Evolutionary conservation across 2,113 vertebrate genomes (phyloP).

Genomic region (Pionites leucogaster): DNA sequence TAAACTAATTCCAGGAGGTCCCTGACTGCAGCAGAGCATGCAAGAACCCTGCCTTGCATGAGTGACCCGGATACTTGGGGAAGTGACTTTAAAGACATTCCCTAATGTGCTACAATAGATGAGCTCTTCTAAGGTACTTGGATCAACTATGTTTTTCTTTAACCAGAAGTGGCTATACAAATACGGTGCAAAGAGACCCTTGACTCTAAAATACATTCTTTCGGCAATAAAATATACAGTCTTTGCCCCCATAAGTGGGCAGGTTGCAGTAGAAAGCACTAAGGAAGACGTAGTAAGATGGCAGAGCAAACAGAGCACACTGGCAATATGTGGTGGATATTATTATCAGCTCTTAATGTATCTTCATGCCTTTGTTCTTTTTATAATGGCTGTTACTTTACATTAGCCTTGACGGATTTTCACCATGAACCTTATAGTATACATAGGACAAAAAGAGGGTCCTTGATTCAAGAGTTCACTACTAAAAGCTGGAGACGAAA

Average conservation of each 20-base stretch:
- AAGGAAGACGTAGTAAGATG: neutral
- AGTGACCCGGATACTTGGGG: neutral
- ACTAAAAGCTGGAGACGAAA: neutral
- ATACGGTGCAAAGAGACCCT: constrained; percentile 26
- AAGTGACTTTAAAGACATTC: neutral
- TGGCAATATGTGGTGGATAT: neutral
- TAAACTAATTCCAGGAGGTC: neutral
- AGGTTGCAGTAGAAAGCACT: neutral
- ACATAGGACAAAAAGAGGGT: neutral
- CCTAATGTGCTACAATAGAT: neutral
- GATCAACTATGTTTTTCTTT: constrained; percentile 26
- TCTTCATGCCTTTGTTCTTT: neutral
- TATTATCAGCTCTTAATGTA: neutral
- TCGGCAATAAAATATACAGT: constrained; percentile 23
- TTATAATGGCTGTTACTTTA: neutral
- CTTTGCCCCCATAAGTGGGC: constrained; percentile 1
- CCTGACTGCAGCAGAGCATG: neutral
- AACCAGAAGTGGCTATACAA: constrained; percentile 33
- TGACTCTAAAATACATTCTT: constrained; percentile 54
- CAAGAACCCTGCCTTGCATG: neutral
- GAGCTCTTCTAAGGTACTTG: neutral
- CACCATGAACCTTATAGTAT: neutral
- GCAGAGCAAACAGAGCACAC: constrained; percentile 21
- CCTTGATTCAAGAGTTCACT: neutral
- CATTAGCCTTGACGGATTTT: neutral